Percentiles rank a stretch among this genome's conserved stretches.
Conservation (phyloP, 2,888 invertebrate genomes). For the Formica aserva region DNA sequence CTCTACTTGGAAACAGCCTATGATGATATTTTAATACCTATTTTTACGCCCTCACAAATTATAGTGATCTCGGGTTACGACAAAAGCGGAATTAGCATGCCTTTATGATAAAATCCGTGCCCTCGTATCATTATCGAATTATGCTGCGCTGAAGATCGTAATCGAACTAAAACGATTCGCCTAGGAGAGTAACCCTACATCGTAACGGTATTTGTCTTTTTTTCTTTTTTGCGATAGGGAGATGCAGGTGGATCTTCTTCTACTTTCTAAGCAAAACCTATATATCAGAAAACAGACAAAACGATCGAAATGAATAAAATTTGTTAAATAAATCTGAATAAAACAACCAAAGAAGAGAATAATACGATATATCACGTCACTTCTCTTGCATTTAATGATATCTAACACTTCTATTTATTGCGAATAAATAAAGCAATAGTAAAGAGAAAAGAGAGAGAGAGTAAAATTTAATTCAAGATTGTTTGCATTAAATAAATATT, state of each 20-base stretch:
- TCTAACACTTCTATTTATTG: background rate
- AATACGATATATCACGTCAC: background rate
- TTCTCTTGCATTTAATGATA: background rate
- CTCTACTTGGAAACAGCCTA: constrained; percentile 66
- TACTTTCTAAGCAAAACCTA: constrained; percentile 11
- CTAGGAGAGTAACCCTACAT: constrained; percentile 80
- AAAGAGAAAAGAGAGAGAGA: background rate
- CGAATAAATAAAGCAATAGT: background rate
- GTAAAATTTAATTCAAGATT: background rate
- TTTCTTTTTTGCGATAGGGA: constrained; percentile 53
- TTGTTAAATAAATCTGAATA: background rate
- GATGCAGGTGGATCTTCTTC: constrained; percentile 13
- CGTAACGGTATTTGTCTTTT: constrained; percentile 61
- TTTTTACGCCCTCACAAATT: constrained; percentile 78
- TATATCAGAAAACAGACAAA: background rate
- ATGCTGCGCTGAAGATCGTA: constrained; percentile 83
- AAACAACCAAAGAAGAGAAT: background rate
- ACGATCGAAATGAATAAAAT: background rate
- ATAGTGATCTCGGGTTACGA: constrained; percentile 82
- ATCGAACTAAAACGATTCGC: constrained; percentile 80
- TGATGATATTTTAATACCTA: constrained; percentile 83
- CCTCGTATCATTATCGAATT: constrained; percentile 85
- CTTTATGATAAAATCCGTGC: constrained; percentile 82
- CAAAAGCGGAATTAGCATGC: constrained; percentile 84
- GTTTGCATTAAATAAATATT: background rate